Base-by-base conservation (phyloP, 2,888 invertebrate species). In the Drosophila setosimentum region DNA sequence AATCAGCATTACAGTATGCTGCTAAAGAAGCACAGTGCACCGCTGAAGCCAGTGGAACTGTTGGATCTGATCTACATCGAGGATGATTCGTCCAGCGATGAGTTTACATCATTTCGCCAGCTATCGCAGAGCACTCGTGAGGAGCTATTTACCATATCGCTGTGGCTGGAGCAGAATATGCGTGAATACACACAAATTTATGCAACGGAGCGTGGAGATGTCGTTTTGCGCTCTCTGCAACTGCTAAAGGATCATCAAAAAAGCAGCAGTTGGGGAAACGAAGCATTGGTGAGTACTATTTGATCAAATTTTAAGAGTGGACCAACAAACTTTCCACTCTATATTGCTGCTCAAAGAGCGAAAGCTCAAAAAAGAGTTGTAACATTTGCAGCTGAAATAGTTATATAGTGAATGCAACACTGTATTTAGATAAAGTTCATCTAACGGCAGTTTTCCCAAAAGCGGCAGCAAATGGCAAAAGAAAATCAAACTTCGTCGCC, bases 1-100 rank as follows among this genome's bases (percentile, higher is more conserved):
- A 97, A 98, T 91, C 95, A 95, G 69, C 98, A 99, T 83, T 98
- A 98, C 92, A 96, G 97, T 83, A 97, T 97, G 82, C 94, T 98
- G 70, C 93, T 99, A 45, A 96, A 95, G 74, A 96, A 97, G 73
- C 97, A 98, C 93, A 98, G 98, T 68, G 96, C 96, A 76, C 87
- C 91, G 0, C 94, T 98, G 62, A 95, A 97, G 27, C 97, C 99
- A 0, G 96, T 98, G 2, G 95, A 96, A n/a, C 94, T 99, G 13
- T 94, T 99, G 90, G 98, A 98, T 92, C 94, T 98, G 87, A 96
- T 98, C 42, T 96, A 96, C 76, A 95, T 96, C 63, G 98, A 98
- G 92, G 98, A 98, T 92, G 98, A 97, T 94, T 94, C 91, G 24
- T 92, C 92, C 32, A 91, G 91, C 69, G 95, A 95, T 83, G 95